phyloP scores from a whole-genome alignment of 2,113 vertebrate genomes.

The Butorides virescens region DNA sequence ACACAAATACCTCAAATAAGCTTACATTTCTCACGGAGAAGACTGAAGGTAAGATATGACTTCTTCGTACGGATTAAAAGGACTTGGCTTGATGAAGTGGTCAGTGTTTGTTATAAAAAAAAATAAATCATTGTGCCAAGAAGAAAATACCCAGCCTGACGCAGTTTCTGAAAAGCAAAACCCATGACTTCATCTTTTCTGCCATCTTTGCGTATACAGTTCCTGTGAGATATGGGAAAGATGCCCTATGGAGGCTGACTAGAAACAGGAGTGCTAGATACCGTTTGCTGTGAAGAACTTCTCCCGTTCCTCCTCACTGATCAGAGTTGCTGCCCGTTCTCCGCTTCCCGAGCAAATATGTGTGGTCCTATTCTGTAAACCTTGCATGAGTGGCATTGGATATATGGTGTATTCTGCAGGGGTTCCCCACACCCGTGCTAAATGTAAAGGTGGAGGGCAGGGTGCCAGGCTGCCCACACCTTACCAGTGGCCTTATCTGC shows the following conservation, averaged over 20 bases:
- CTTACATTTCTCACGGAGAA: neutral
- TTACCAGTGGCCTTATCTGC: neutral
- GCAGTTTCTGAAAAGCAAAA: neutral
- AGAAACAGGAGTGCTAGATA: neutral
- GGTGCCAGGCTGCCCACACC: neutral
- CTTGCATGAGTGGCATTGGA: neutral
- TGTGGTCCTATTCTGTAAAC: neutral
- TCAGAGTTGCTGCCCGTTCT: neutral
- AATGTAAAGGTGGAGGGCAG: neutral
- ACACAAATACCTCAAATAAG: neutral
- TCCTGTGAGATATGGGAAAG: neutral
- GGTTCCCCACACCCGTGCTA: fast-evolving
- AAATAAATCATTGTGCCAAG: neutral
- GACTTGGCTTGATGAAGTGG: neutral
- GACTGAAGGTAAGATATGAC: neutral
- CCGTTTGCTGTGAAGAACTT: neutral
- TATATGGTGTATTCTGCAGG: neutral
- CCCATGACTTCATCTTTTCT: neutral
- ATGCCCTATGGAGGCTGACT: neutral
- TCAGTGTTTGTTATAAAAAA: neutral
- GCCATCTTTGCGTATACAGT: neutral
- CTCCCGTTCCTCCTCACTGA: neutral
- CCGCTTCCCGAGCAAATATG: neutral
- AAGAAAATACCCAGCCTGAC: neutral
- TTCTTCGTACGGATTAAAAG: neutral